Evolutionary conservation across 2,888 invertebrate species (phyloP).

Genomic region (Ceramica pisi): DNA sequence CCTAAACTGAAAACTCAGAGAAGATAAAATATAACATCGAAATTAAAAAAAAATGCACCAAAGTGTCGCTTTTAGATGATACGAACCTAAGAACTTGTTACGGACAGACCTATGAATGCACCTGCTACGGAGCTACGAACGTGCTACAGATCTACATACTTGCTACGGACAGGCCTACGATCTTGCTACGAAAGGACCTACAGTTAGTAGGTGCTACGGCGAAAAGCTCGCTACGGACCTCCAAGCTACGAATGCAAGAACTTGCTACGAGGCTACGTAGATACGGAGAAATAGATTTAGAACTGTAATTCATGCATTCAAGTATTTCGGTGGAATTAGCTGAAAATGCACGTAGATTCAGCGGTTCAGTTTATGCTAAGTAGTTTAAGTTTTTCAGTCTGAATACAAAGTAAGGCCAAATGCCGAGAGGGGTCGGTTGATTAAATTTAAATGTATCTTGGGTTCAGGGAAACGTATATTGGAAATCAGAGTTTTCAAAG

Average conservation of each 20-base stretch:
- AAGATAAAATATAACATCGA: not conserved
- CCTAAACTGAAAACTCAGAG: too few species aligned
- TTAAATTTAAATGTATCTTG: not conserved
- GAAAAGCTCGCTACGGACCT: slow-evolving; percentile 13
- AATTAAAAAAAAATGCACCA: not conserved
- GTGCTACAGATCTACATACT: not conserved
- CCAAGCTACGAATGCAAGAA: not conserved
- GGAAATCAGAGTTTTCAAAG: not conserved
- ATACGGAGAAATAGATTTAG: slow-evolving; percentile 45
- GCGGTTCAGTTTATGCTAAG: slow-evolving; percentile 33
- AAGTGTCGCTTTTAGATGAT: not conserved
- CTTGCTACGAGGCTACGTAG: slow-evolving; percentile 17
- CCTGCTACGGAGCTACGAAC: not conserved
- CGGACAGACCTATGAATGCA: not conserved
- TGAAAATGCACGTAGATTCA: slow-evolving; percentile 26
- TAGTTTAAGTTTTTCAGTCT: slow-evolving; percentile 40
- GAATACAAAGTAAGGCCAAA: slow-evolving; percentile 41
- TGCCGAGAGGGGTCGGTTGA: not conserved
- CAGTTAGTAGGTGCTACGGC: slow-evolving; percentile 6
- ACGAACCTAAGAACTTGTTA: not conserved
- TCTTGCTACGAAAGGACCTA: not conserved
- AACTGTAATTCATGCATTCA: slow-evolving; percentile 33
- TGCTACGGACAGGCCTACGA: not conserved
- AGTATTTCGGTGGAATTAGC: slow-evolving; percentile 32
- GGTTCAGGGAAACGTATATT: slow-evolving; percentile 3